phyloP scores from a whole-genome alignment of 2,888 invertebrate species.

The Druceiella hillmani region DNA sequence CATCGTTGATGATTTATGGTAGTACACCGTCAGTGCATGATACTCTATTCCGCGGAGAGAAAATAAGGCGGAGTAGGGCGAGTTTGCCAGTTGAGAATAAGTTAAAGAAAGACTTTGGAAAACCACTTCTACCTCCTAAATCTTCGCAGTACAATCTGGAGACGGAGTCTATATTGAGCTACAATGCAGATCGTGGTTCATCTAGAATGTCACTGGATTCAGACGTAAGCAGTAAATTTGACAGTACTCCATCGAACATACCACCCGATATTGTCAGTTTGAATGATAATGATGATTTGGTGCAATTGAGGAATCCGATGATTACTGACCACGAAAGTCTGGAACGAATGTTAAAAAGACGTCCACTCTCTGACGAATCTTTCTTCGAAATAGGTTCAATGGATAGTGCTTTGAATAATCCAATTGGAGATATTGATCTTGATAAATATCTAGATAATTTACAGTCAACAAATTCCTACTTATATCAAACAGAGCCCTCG shows the following conservation, averaged over 20 bases:
- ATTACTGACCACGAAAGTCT: slow-evolving; percentile 42
- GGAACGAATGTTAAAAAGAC: slow-evolving; percentile 59
- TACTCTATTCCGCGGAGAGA: slow-evolving; percentile 47
- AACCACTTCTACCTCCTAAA: slow-evolving; percentile 37
- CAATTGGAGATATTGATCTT: slow-evolving; percentile 53
- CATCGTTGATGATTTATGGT: slow-evolving; percentile 49
- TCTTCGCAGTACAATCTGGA: slow-evolving; percentile 38
- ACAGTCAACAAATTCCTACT: no score
- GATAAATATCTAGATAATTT: slow-evolving; percentile 64
- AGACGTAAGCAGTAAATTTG: slow-evolving; percentile 48
- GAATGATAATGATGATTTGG: slow-evolving; percentile 43
- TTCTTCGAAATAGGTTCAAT: slow-evolving; percentile 61
- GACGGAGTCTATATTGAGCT: slow-evolving; percentile 43
- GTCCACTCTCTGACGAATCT: slow-evolving; percentile 72
- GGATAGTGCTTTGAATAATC: slow-evolving; percentile 49
- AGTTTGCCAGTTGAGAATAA: slow-evolving; percentile 39
- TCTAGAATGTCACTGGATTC: slow-evolving; percentile 46
- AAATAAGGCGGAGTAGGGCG: slow-evolving; percentile 44
- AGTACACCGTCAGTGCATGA: slow-evolving; percentile 49
- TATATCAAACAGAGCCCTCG: no score
- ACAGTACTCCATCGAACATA: slow-evolving; percentile 38
- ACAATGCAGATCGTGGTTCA: slow-evolving; percentile 43
- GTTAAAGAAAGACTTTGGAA: slow-evolving; percentile 32
- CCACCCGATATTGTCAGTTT: slow-evolving; percentile 43
- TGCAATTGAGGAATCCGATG: slow-evolving; percentile 49